Conservation (phyloP, 2,888 invertebrate genomes). For the Hemaris fuciformis region DNA sequence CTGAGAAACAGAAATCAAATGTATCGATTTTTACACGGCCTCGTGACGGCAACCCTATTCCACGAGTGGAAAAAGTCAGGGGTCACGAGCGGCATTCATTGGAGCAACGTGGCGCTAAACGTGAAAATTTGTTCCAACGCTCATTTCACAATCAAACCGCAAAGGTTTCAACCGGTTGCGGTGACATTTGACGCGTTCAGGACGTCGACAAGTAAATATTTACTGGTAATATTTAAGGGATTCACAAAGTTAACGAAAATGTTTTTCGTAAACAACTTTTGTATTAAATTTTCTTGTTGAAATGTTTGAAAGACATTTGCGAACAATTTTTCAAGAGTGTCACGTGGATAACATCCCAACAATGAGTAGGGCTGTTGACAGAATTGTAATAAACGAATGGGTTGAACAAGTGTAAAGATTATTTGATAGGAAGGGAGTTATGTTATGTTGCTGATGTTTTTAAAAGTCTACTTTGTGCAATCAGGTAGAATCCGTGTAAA, state of each 20-base stretch:
- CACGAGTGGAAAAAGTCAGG: background rate
- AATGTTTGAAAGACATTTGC: background rate
- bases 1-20: background rate
- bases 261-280: background rate
- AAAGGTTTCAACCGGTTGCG: constrained; percentile 6
- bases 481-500: too few species aligned
- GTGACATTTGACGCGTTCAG: background rate
- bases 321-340: background rate
- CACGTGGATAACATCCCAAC: background rate
- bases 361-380: background rate
- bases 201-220: background rate
- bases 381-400: too few species aligned
- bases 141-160: constrained; percentile 3
- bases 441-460: too few species aligned
- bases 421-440: too few species aligned
- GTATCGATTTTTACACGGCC: background rate
- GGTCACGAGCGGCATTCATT: background rate
- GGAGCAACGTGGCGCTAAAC: background rate
- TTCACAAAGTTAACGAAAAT: background rate
- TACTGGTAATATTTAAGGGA: background rate
- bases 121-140: background rate
- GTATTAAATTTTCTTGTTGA: background rate
- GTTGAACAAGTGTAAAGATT: too few species aligned
- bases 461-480: too few species aligned
- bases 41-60: background rate